These are phyloP conservation scores for Caloenas nicobarica DNA, from an alignment of 2,113 vertebrate genomes.

Conservation along the genomic window DNA sequence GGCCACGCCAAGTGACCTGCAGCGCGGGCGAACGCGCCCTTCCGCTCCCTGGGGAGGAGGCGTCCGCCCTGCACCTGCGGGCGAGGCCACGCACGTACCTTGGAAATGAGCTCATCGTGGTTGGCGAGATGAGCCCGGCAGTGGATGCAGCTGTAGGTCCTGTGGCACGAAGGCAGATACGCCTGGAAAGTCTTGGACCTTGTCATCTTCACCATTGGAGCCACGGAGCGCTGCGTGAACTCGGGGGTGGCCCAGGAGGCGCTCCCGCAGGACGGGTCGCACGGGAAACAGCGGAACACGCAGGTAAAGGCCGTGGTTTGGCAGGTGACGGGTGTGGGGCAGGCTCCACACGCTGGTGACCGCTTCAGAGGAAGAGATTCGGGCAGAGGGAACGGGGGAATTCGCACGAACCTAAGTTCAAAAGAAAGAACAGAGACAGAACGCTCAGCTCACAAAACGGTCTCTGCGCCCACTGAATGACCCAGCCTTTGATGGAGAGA, in stretches of 20 bases:
- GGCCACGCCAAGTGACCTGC: background rate
- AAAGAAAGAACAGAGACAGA: background rate
- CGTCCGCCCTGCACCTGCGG: background rate
- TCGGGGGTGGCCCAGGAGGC: constrained; percentile 95
- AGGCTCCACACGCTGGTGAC: constrained; percentile 85
- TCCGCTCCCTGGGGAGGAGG: background rate
- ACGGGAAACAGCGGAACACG: constrained; percentile 98
- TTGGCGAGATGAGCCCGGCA: constrained; percentile 98
- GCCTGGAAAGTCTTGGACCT: constrained; percentile 99
- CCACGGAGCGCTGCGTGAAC: constrained; percentile 76
- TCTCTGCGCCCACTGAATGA: fast-evolving
- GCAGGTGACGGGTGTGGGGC: constrained; percentile 83
- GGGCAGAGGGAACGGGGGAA: background rate
- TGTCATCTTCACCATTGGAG: constrained; percentile 99
- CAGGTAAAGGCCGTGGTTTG: constrained; percentile 99
- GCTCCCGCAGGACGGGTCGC: constrained; percentile 96
- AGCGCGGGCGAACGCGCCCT: fast-evolving
- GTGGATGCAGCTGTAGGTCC: constrained; percentile 99
- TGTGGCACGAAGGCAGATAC: constrained; percentile 95
- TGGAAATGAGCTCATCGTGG: constrained; percentile 98
- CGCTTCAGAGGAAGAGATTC: constrained; percentile 59
- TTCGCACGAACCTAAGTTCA: constrained; percentile 34
- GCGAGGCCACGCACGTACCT: constrained; percentile 77
- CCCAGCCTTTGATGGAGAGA: background rate
- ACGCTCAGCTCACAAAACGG: fast-evolving